These are phyloP conservation scores for Pseudococcus longispinus DNA, from an alignment of 2,888 invertebrate species.

Conservation along the genomic window DNA sequence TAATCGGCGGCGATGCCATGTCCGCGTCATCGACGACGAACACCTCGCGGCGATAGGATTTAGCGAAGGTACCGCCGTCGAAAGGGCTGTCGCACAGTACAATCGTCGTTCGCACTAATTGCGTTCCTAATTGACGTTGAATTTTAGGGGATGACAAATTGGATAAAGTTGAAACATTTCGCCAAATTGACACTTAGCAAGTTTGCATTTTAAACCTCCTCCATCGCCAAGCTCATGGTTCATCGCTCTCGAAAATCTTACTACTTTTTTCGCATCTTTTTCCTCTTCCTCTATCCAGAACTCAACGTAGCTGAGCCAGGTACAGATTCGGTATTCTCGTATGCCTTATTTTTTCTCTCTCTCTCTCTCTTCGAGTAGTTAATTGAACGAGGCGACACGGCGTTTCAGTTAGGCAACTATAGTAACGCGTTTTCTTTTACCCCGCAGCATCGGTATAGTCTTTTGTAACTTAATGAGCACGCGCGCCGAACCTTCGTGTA, in stretches of 20 bases:
- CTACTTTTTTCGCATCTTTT: no score
- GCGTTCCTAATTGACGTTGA: constrained; percentile 52
- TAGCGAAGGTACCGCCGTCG: not conserved
- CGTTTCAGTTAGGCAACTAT: not conserved
- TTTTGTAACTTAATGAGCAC: not conserved
- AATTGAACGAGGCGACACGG: not conserved
- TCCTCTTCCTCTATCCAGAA: no score
- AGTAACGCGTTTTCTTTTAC: not conserved
- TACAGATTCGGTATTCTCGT: no score
- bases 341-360: no score
- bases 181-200: constrained; percentile 47
- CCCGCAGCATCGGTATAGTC: not conserved
- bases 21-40: constrained; percentile 12
- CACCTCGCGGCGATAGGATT: constrained; percentile 17
- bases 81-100: not conserved
- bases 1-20: not conserved
- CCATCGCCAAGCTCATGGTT: not conserved
- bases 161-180: constrained; percentile 52
- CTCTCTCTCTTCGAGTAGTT: not conserved
- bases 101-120: constrained; percentile 45
- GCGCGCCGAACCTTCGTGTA: not conserved
- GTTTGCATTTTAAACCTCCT: constrained; percentile 30
- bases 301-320: no score
- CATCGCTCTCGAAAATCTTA: not conserved
- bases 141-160: constrained; percentile 51